Conservation (phyloP, 2,888 invertebrate genomes). For the Dryocosmus kuriphilus region DNA sequence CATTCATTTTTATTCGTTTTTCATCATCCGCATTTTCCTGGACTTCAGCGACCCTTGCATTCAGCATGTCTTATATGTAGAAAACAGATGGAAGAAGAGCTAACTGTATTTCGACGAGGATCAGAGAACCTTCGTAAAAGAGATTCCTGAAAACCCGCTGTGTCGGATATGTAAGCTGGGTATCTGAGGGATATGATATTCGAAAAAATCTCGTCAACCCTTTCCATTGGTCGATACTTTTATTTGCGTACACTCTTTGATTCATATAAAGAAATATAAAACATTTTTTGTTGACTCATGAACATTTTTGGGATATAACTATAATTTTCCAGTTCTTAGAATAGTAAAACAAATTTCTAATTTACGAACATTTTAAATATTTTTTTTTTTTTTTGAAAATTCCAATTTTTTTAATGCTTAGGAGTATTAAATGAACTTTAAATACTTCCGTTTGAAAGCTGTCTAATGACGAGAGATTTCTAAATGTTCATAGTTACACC, state of each 20-base stretch:
- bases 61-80: too few species aligned
- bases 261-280: background rate
- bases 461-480: too few species aligned
- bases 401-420: too few species aligned
- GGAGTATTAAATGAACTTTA: too few species aligned
- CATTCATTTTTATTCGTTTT: slow-evolving; percentile 1
- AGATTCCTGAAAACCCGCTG: slow-evolving; percentile 24
- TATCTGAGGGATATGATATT: background rate
- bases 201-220: slow-evolving; percentile 22
- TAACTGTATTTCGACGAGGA: background rate
- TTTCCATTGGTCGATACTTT: background rate
- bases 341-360: background rate
- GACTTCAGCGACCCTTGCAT: too few species aligned
- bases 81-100: slow-evolving; percentile 9
- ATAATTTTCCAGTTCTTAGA: background rate
- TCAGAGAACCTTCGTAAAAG: slow-evolving; percentile 1
- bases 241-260: background rate
- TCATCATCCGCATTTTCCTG: background rate
- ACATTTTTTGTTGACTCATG: background rate
- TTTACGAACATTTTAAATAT: too few species aligned
- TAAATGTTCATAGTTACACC: too few species aligned
- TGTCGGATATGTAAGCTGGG: background rate
- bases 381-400: too few species aligned
- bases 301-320: background rate
- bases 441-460: too few species aligned